Evolutionary conservation across 1,140 invertebrate species (phyloP), one percentile per base, ranked within the genome.

Genomic region (Sesamia nonagrioides): DNA sequence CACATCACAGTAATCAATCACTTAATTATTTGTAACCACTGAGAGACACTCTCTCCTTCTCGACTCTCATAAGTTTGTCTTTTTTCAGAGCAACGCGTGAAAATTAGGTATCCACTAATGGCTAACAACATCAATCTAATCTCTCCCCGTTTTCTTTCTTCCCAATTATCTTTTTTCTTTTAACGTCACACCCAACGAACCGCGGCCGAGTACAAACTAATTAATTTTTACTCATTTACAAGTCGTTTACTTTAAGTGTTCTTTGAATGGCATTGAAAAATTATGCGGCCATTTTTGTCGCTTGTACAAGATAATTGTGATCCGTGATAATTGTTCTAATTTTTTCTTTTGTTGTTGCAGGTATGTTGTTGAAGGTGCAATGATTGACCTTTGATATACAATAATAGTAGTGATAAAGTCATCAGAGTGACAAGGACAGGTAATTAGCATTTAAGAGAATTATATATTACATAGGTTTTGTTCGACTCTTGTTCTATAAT

Each of bases 201-300:
- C 81, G 58, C 48, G 74, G 63, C 76, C 78, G 71, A 77, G 68
- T 72, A 83, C 80, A 76, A 85, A 84, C 83, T 91, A 89, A 90
- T 91, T 91, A 89, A 88, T 89, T 88, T 88, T 88, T 84, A 85
- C 81, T 89, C 83, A 90, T 88, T 91, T 87, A 87, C 84, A 89
- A 88, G 85, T 88, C 86, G 83, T 88, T 87, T 77, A 63, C 54
- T 81, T 78, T 75, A 40, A 78, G 76, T 27, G 56, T 35, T 50
- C 48, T 68, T 77, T 77, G 58, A 52, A 77, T 69, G 45, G 56
- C 68, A 63, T 72, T 71, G 66, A 76, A 52, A 71, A 80, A 60
- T 71, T 76, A 73, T 73, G 18, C 42, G 37, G 45, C 27, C 11
- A 21, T 77, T 66, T 77, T 54, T 66, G n/a, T 61, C 17, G 35